phyloP scores from a whole-genome alignment of 2,797 vertebrate genomes.

The Setipinna tenuifilis region DNA sequence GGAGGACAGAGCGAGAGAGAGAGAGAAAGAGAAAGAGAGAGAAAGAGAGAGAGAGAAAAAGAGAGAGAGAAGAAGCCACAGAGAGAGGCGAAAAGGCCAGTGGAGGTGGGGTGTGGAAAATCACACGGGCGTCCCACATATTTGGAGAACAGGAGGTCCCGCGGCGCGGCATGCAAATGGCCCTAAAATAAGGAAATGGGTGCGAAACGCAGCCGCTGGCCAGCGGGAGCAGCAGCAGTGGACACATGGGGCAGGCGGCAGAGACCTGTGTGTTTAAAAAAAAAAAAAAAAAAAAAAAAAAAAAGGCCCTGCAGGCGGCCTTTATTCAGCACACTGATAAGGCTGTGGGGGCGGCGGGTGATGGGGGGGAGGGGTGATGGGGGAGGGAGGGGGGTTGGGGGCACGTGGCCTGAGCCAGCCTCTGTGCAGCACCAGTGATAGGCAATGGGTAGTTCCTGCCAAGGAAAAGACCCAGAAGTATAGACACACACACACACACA shows the following conservation, averaged over 20 bases:
- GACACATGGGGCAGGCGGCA: no score
- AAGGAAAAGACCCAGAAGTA: no score
- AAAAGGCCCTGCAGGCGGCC: slow-evolving; percentile 7
- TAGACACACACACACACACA: slow-evolving; percentile 8
- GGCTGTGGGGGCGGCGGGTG: not conserved
- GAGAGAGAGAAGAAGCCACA: not conserved
- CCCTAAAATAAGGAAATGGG: slow-evolving; percentile 41
- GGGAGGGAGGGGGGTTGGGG: not conserved
- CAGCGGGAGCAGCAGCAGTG: no score
- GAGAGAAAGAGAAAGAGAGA: not conserved
- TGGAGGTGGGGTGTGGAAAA: slow-evolving; percentile 5
- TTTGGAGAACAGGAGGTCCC: slow-evolving; percentile 30
- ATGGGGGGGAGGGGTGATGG: no score
- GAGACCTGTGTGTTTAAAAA: no score
- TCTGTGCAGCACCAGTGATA: no score
- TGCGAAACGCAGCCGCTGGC: slow-evolving; percentile 21
- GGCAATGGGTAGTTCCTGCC: no score
- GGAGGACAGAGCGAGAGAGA: not conserved
- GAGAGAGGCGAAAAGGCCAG: not conserved
- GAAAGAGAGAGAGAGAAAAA: not conserved
- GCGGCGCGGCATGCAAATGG: slow-evolving; percentile 37
- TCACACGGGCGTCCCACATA: not conserved
- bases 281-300: no score
- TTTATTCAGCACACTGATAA: not conserved
- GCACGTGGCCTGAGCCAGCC: no score